Evolutionary conservation across 2,113 vertebrate genomes (phyloP), one percentile per base, ranked within the genome.

Genomic region (Calcarius ornatus): DNA sequence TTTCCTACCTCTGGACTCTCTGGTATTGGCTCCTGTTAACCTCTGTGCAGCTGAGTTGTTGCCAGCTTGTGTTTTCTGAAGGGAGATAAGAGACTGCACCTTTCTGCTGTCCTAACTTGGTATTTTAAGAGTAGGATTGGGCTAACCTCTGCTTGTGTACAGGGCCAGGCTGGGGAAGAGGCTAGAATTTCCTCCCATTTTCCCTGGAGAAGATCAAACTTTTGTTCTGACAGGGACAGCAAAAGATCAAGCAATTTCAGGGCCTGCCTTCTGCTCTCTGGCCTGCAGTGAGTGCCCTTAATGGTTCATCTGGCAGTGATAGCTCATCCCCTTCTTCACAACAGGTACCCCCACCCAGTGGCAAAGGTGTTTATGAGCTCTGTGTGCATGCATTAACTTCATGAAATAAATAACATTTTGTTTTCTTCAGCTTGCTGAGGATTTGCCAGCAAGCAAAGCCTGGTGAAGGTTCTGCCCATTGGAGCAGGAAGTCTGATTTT

Each of bases 341-440:
- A 40, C 37, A 20, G 4, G 2, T 65, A 22, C 27, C 23, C 40
- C 51, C 40, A 70, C 7, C 14, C 71, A 54, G 18, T 38, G 37
- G 42, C 60, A 80, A 68, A 86, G 40, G 10, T 64, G 51, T 21
- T 48, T 13, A 25, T 57, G 51, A 88, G 33, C 35, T 65, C 21
- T 66, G 25, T 14, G 27, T 2, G 1, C 14, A 42, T 15, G 6
- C n/a, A 57, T 2, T 0, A 6, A 50, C 24, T 35, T 38, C 48
- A 51, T 38, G 20, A 92, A 88, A 68, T 5, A 70, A 81, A 81
- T 5, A 2, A 48, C 56, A 22, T 43, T 65, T 63, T 51, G 3
- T 21, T 78, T 63, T 59, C 23, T 75, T 72, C 38, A 42, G 15
- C 14, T 80, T 54, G 33, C 45, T 77, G 50, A 72, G 24, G 27